Evolutionary conservation across 2,113 vertebrate genomes (phyloP).

Genomic region (Cyanocitta stelleri): DNA sequence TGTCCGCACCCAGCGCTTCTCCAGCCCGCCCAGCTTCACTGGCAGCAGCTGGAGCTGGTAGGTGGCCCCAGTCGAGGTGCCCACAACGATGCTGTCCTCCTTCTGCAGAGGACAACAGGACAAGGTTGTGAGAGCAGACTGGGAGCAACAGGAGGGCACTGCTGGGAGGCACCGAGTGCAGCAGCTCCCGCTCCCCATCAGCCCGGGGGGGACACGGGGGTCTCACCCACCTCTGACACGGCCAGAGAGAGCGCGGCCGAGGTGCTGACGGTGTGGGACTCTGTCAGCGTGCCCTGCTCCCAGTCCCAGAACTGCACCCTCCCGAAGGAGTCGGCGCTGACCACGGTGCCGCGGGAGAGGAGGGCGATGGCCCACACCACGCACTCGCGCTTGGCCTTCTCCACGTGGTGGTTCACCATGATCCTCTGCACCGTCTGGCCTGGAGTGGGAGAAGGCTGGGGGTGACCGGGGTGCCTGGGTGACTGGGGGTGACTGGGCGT

Average conservation of each 20-base stretch:
- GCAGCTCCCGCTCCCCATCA: not conserved
- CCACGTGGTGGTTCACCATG: conserved; percentile 76
- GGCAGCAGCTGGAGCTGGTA: conserved; percentile 89
- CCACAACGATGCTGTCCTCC: conserved; percentile 87
- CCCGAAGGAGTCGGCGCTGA: conserved; percentile 87
- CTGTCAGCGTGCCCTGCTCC: conserved; percentile 78
- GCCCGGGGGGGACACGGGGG: accelerated
- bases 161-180: accelerated
- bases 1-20: conserved; percentile 85
- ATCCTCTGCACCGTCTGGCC: conserved; percentile 78
- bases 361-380: conserved; percentile 87
- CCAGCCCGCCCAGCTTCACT: conserved; percentile 58
- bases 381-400: conserved; percentile 69
- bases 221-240: conserved; percentile 72
- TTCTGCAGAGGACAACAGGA: conserved; percentile 61
- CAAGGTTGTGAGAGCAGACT: accelerated
- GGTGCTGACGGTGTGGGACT: conserved; percentile 78
- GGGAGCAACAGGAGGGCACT: not conserved
- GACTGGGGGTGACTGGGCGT: accelerated
- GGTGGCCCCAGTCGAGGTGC: conserved; percentile 86
- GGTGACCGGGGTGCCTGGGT: accelerated
- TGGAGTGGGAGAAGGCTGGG: not conserved
- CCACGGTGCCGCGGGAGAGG: conserved; percentile 78
- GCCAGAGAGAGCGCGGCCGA: conserved; percentile 81
- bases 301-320: conserved; percentile 94